Base-by-base conservation (phyloP, 1,140 invertebrate genomes). In the Proales similis region DNA sequence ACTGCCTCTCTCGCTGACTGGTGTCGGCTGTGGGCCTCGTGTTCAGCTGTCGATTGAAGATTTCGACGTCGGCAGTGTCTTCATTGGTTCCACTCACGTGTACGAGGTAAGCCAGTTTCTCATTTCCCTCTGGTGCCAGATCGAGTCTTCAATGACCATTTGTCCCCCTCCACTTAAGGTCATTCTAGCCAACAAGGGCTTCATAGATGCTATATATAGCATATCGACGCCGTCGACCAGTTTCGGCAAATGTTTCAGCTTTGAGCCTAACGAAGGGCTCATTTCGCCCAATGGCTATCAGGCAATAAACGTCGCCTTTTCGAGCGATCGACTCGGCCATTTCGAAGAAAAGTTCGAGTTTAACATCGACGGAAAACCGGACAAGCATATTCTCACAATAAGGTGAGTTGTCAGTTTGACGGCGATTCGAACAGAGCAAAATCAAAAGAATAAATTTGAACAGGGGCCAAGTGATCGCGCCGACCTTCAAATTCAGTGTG, bases 401-500 rank as follows among this genome's bases (percentile, higher is more conserved):
- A n/a, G n/a, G n/a, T n/a, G n/a, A n/a, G n/a, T n/a, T n/a, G n/a
- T n/a, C n/a, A n/a, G n/a, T n/a, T 36, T n/a, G 12, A n/a, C 33
- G 33, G 12, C 33, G 12, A 12, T 53, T 38, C 30, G 62, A 53
- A 30, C 20, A n/a, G 48, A 32, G 9, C 22, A 49, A 4, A 24
- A 7, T 30, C 36, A 4, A 9, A 49, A 19, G 19, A 39, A 11
- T 27, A n/a, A 19, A 26, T 48, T 57, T 48, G 66, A 69, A 30
- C 67, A 75, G 71, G 32, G 75, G 75, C 22, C 69, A 66, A 43
- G 73, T 77, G 14, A 73, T 75, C 64, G 74, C 73, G 19, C 75
- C 75, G 64, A 76, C 75, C 3, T 75, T 77, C 66, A 68, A 74
- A 61, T 77, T 77, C 68, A 69, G 75, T 69, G 67, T 72, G 6